These are phyloP conservation scores for Acanthurus leucopareius DNA, from an alignment of 2,797 vertebrate species.

Conservation along the genomic window DNA sequence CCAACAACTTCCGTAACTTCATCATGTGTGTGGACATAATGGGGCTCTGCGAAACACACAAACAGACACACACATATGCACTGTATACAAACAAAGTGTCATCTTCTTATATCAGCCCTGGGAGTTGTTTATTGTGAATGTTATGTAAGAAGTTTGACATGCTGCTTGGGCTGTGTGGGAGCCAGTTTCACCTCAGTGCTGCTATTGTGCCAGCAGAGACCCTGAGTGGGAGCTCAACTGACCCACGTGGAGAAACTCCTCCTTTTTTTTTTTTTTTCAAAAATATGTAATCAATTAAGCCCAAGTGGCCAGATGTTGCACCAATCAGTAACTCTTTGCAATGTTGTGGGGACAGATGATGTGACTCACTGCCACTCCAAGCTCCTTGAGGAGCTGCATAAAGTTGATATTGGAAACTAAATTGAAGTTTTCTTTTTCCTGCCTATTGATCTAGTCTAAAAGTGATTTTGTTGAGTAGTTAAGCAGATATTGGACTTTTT, in stretches of 20 bases:
- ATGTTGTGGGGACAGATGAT: too few species aligned
- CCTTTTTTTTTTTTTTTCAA: background rate
- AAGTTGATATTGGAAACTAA: too few species aligned
- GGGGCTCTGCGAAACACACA: slow-evolving; percentile 5
- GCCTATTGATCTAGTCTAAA: too few species aligned
- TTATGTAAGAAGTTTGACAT: slow-evolving; percentile 59
- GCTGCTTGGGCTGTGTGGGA: slow-evolving; percentile 56
- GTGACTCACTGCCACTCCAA: too few species aligned
- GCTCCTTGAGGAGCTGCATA: too few species aligned
- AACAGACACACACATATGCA: slow-evolving; percentile 3
- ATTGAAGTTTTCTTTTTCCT: too few species aligned
- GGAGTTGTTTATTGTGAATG: slow-evolving; percentile 47
- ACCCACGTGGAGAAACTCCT: slow-evolving; percentile 35
- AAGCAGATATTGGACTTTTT: too few species aligned
- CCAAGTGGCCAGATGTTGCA: too few species aligned
- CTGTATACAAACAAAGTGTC: background rate
- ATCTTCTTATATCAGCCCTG: background rate
- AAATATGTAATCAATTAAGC: background rate
- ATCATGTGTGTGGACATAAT: slow-evolving; percentile 25
- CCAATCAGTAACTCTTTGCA: too few species aligned
- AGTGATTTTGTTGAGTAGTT: too few species aligned
- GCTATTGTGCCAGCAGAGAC: slow-evolving; percentile 53
- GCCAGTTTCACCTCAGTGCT: slow-evolving; percentile 44
- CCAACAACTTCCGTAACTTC: slow-evolving; percentile 18
- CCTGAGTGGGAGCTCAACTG: slow-evolving; percentile 54